These are phyloP conservation scores for Craniophora ligustri DNA, from an alignment of 2,888 invertebrate genomes.

Conservation along the genomic window DNA sequence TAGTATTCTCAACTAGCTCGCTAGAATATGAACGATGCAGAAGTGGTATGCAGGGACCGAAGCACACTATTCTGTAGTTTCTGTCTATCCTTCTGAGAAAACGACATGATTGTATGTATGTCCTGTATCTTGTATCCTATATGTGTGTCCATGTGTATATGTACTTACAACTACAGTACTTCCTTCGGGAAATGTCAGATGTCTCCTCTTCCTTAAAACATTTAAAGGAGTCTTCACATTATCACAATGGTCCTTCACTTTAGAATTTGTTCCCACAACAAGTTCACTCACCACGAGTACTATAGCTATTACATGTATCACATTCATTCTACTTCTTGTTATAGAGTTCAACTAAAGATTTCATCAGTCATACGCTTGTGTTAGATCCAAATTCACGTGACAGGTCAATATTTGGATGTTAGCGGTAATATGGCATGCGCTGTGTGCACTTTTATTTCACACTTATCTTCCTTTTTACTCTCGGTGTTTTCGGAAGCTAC, in stretches of 20 bases:
- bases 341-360: conserved; percentile 7
- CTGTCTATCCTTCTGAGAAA: too few relatives aligned
- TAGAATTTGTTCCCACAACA: conserved; percentile 4
- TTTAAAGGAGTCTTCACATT: conserved; percentile 72
- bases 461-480: not conserved
- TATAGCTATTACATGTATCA: conserved; percentile 36
- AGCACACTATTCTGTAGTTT: too few relatives aligned
- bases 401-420: conserved; percentile 21
- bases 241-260: conserved; percentile 62
- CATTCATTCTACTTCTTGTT: conserved; percentile 36
- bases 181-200: conserved; percentile 76
- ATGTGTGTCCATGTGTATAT: too few relatives aligned
- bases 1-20: too few relatives aligned
- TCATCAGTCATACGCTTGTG: conserved; percentile 15
- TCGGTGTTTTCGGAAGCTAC: not conserved
- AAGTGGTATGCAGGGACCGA: too few relatives aligned
- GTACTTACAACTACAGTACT: conserved; percentile 75
- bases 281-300: conserved; percentile 48
- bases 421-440: conserved; percentile 11
- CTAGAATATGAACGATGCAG: too few relatives aligned
- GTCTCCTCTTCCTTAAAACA: conserved; percentile 71
- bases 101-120: too few relatives aligned
- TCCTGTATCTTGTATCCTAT: too few relatives aligned
- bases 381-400: conserved; percentile 14
- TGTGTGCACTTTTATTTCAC: conserved; percentile 15